A percentile compares a stretch with the other conserved stretches of the same genome.
phyloP scores from a whole-genome alignment of 2,797 vertebrate genomes.

The Carapus acus region DNA sequence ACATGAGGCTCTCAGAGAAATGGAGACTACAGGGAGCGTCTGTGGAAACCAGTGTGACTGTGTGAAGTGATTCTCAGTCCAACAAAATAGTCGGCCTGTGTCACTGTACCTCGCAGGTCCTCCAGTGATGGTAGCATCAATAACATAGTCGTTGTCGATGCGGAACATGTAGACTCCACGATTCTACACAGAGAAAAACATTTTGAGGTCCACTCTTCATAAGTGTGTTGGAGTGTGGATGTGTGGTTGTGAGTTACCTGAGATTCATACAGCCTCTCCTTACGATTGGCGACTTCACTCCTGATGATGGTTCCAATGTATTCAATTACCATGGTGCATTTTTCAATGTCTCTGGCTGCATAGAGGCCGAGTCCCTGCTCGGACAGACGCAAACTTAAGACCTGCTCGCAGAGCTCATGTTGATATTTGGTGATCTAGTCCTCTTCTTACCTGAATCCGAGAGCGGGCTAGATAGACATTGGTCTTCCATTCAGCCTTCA shows the following conservation, averaged over 20 bases:
- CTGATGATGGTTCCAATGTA: constrained; percentile 97
- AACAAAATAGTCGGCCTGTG: no score
- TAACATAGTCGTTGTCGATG: constrained; percentile 92
- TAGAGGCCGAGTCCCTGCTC: constrained; percentile 91
- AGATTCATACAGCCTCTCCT: constrained; percentile 92
- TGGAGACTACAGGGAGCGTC: no score
- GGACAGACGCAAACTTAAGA: constrained; percentile 1
- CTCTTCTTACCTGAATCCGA: constrained; percentile 86
- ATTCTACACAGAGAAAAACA: constrained; percentile 71
- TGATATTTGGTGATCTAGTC: background rate
- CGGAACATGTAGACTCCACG: constrained; percentile 99
- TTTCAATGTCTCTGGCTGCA: constrained; percentile 95
- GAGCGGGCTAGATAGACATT: constrained; percentile 96
- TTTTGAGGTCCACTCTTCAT: no score
- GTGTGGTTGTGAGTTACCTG: constrained; percentile 72
- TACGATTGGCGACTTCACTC: constrained; percentile 93
- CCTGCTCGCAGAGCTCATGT: background rate
- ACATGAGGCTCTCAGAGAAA: no score
- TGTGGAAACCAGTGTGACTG: background rate
- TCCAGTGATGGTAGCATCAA: constrained; percentile 92
- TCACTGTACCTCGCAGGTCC: constrained; percentile 96
- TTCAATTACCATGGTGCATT: constrained; percentile 99
- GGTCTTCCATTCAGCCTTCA: constrained; percentile 97
- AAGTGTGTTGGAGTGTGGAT: no score
- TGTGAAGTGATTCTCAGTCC: background rate